Base-by-base conservation (phyloP, 1,140 invertebrate species). In the Atta texana region DNA sequence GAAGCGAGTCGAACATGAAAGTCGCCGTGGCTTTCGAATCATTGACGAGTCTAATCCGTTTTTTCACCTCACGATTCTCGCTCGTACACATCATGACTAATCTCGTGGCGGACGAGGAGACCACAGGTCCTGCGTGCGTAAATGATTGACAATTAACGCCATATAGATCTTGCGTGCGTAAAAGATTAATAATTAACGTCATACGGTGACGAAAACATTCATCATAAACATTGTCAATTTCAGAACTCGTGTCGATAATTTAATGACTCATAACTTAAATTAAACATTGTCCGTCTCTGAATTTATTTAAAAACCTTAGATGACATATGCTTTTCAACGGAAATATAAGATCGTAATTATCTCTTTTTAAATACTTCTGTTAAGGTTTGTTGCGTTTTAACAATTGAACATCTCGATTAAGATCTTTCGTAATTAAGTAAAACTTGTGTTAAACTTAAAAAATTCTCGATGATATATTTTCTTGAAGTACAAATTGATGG, bases 1-100 rank as follows among this genome's bases (percentile, higher is more conserved):
- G 89, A 28, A 74, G 57, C n/a, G 86, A 61, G 49, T 94, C 92
- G 18, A 94, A 92, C 86, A 91, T 87, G 76, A 93, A 94, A 55
- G 34, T 87, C 10, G 93, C 93, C 1, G 74, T 7, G 59, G 86
- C 59, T 72, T 89, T 89, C 1, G 93, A 93, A 34, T 91, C 63
- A 64, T 94, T 94, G 12, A 39, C 81, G 7, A 94, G 68, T 84
- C 88, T 92, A 18, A 94, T 85, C 7, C 88, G 68, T 14, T 88
- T 92, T 68, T 89, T 93, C 4, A 86, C 72, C 68, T 84, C 59
- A 4, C 28, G 7, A 18, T 49, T 74, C n/a, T 84, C n/a, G 4
- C 0, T 16, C 0, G 77, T 72, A 8, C 71, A 89, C 12, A n/a
- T 10, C 85, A 89, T 82, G 6, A 87, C 14, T n/a, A 90, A 82